Evolutionary conservation across 2,797 vertebrate species (phyloP), one percentile per base, ranked within the genome.

Genomic region (Agapornis canus): DNA sequence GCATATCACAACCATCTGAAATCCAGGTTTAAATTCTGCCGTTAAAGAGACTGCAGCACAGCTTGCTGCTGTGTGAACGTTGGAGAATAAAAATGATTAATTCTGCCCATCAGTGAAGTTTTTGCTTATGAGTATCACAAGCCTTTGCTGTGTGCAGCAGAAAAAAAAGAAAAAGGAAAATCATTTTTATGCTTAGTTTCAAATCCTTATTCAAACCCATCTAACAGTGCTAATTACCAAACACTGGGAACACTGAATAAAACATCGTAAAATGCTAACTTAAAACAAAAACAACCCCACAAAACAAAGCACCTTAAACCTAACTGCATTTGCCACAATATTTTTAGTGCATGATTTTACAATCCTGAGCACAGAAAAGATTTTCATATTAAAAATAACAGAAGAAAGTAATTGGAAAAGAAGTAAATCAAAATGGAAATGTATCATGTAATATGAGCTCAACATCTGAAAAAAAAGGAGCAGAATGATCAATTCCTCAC

Each of bases 41-140:
- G 94, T 95, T 93, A 90, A 95, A 92, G 78, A 90, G 73, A 64
- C 92, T 95, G 88, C 87, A 92, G 90, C 86, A 73, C 71, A 94
- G 90, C 90, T 92, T 92, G 93, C 83, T 95, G 80, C 83, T 96
- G 59, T 84, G 79, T 71, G 73, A 68, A 94, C 5, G 0, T 13
- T 75, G 65, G 86, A 89, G 69, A 97, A 95, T 83, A 95, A 95
- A 95, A 97, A 93, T 90, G 66, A 92, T 95, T 95, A 90, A 83
- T 94, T 91, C 75, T 92, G 29, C 79, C 94, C 72, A 90, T 57
- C 81, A 94, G 73, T 76, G 75, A 85, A 84, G 59, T 96, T 95
- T 93, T 93, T 7, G 13, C 63, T 92, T 77, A 65, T 40, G 59
- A 88, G 79, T 76, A 92, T 76, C 47, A 90, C 18, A 90, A 90